Evolutionary conservation across 2,888 invertebrate species (phyloP).

Genomic region (Pegoplata infirma): DNA sequence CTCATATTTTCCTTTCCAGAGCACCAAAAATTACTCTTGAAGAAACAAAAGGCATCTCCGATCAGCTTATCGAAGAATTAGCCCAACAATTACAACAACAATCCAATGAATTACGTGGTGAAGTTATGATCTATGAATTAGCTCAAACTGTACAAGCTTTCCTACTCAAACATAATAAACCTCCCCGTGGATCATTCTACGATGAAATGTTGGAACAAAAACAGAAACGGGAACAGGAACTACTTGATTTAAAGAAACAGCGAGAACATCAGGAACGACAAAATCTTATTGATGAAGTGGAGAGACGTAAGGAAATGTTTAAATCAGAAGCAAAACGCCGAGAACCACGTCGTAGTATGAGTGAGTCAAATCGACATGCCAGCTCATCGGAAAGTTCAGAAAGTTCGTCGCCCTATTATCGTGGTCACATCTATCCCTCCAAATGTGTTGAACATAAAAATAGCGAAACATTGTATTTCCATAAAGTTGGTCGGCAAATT

Average conservation of each 20-base stretch:
- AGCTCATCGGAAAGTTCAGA: slow-evolving; percentile 81
- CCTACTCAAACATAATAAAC: slow-evolving; percentile 88
- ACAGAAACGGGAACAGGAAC: slow-evolving; percentile 83
- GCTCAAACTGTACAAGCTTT: slow-evolving; percentile 89
- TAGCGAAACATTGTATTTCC: slow-evolving; percentile 80
- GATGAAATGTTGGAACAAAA: slow-evolving; percentile 92
- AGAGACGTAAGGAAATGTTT: slow-evolving; percentile 87
- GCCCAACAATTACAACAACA: slow-evolving; percentile 81
- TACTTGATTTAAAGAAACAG: slow-evolving; percentile 81
- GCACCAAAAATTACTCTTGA: slow-evolving; percentile 84
- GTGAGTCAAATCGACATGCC: slow-evolving; percentile 78
- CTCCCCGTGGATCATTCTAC: slow-evolving; percentile 89
- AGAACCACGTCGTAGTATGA: slow-evolving; percentile 79
- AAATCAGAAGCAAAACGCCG: slow-evolving; percentile 83
- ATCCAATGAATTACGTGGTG: slow-evolving; percentile 82
- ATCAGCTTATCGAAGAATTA: slow-evolving; percentile 82
- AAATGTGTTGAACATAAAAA: slow-evolving; percentile 80
- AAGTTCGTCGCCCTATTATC: slow-evolving; percentile 77
- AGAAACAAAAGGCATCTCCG: slow-evolving; percentile 89
- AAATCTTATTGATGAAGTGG: slow-evolving; percentile 86
- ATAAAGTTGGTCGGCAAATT: slow-evolving; percentile 81
- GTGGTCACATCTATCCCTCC: slow-evolving; percentile 73
- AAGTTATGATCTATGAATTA: slow-evolving; percentile 92
- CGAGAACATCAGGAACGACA: slow-evolving; percentile 85
- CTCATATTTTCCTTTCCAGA: slow-evolving; percentile 80